A percentile compares a stretch with the other conserved stretches of the same genome.
phyloP scores from a whole-genome alignment of 2,888 invertebrate species.

The Ophioninae sp. region DNA sequence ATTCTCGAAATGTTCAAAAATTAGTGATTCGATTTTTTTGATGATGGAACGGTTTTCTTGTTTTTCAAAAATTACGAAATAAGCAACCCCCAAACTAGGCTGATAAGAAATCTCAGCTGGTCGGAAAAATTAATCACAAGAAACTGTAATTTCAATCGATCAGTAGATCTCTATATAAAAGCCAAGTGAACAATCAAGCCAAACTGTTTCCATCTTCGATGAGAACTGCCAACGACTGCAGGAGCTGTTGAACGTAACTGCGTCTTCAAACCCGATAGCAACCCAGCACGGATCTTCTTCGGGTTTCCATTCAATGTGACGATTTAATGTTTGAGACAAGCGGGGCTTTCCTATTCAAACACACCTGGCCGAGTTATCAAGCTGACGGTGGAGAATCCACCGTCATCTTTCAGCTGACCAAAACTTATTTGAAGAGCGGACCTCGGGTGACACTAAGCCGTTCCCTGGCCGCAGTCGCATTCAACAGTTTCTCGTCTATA shows the following conservation, averaged over 20 bases:
- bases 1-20: too few species aligned
- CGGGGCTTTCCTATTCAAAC: neutral
- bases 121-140: conserved; percentile 7
- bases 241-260: neutral
- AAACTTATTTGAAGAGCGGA: neutral
- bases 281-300: neutral
- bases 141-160: conserved; percentile 26
- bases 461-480: neutral
- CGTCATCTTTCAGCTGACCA: neutral
- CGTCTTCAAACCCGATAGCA: neutral
- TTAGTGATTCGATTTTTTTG: too few species aligned
- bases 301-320: neutral
- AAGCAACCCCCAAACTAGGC: neutral
- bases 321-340: neutral
- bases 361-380: neutral
- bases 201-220: conserved; percentile 3
- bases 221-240: neutral
- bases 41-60: too few species aligned
- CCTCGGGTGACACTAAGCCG: neutral
- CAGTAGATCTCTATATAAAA: conserved; percentile 12
- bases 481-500: neutral
- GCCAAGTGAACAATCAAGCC: conserved; percentile 16
- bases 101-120: too few species aligned
- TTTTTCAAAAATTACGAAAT: too few species aligned
- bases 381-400: neutral